These are phyloP conservation scores for Halocynthia roretzi DNA, from an alignment of 23 tunicate species.

Conservation along the genomic window DNA sequence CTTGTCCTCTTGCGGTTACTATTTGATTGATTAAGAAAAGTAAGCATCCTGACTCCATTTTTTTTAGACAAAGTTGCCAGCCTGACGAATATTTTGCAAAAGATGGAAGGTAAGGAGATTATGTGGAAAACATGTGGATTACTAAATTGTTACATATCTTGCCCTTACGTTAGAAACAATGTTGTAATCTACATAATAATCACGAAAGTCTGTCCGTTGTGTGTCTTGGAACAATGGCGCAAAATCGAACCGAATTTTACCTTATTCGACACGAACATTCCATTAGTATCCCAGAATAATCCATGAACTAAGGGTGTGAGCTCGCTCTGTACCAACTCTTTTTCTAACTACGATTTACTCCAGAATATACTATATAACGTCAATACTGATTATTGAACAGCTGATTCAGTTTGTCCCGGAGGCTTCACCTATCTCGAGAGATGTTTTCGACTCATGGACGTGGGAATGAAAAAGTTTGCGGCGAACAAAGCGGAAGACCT, in stretches of 20 bases:
- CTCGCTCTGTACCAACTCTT: background rate
- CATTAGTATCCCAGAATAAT: no score
- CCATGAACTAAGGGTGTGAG: no score
- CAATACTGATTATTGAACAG: background rate
- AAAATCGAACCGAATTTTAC: no score
- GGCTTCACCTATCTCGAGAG: background rate
- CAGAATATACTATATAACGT: background rate
- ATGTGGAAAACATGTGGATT: no score
- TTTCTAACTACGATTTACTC: background rate
- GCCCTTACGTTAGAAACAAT: background rate
- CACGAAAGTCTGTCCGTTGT: no score
- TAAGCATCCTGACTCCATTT: background rate
- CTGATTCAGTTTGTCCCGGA: background rate
- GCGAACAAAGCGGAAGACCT: background rate
- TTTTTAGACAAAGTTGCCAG: constrained; percentile 4
- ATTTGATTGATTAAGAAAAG: no score
- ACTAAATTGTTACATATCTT: no score
- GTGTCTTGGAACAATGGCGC: no score
- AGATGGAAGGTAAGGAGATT: background rate
- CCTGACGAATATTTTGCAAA: background rate
- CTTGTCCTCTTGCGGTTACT: no score
- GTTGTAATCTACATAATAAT: no score
- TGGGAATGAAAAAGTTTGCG: background rate
- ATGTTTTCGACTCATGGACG: constrained; percentile 3
- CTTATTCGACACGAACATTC: no score